Percentiles rank a stretch among this genome's conserved stretches.
Conservation (phyloP, 2,113 vertebrate species). For the Amia ocellicauda region DNA sequence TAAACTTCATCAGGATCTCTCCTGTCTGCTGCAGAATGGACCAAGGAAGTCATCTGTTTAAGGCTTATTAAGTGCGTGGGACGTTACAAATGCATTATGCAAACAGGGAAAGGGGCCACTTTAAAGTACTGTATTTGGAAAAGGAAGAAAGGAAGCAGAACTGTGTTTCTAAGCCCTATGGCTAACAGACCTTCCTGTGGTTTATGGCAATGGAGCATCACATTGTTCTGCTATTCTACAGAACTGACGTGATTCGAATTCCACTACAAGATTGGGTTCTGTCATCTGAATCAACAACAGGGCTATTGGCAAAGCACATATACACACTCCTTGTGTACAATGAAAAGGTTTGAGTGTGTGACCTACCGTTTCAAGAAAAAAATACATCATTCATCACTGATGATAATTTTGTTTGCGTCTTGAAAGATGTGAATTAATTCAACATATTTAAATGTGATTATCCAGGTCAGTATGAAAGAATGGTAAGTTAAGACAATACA, state of each 20-base stretch:
- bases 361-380: not conserved
- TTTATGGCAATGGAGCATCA: constrained; percentile 52
- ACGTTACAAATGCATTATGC: constrained; percentile 34
- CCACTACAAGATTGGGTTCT: not conserved
- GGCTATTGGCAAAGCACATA: no score
- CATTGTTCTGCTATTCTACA: constrained; percentile 48
- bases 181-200: constrained; percentile 45
- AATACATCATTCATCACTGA: no score
- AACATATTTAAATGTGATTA: no score
- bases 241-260: constrained; percentile 30
- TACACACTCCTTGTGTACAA: not conserved
- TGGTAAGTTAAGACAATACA: no score
- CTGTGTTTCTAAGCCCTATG: constrained; percentile 33
- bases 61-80: constrained; percentile 44
- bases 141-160: constrained; percentile 44
- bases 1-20: constrained; percentile 18
- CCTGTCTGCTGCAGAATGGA: not conserved
- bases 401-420: not conserved
- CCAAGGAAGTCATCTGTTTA: constrained; percentile 31
- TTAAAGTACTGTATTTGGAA: constrained; percentile 38
- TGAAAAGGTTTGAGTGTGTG: not conserved
- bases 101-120: constrained; percentile 17
- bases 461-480: no score
- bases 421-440: not conserved
- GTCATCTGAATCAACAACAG: not conserved